Evolutionary conservation across 1,140 invertebrate species (phyloP).

Genomic region (Armadillidium nasatum): DNA sequence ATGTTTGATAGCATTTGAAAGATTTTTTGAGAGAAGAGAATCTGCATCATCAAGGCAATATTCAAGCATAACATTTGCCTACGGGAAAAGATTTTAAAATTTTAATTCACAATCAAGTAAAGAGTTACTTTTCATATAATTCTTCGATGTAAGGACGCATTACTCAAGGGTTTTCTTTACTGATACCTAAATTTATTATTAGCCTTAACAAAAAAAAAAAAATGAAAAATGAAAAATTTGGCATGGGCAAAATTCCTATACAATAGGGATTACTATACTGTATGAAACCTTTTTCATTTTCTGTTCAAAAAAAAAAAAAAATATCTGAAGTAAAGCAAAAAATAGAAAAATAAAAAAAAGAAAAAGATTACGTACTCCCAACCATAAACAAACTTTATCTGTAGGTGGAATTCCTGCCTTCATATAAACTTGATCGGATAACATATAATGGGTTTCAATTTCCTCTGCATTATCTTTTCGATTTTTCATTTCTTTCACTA

Average conservation of each 20-base stretch:
- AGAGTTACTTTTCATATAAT: not conserved
- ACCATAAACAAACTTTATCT: slow-evolving; percentile 92
- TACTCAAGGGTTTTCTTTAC: too few species aligned
- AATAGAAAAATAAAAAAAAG: too few species aligned
- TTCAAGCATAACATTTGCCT: slow-evolving; percentile 96
- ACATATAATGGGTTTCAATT: slow-evolving; percentile 82
- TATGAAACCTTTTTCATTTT: too few species aligned
- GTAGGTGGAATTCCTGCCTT: slow-evolving; percentile 82
- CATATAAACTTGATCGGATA: slow-evolving; percentile 93
- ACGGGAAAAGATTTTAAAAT: slow-evolving; percentile 2
- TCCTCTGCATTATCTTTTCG: slow-evolving; percentile 66
- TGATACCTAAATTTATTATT: too few species aligned
- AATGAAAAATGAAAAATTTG: too few species aligned
- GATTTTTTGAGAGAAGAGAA: slow-evolving; percentile 78
- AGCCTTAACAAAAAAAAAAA: too few species aligned
- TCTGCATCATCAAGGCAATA: slow-evolving; percentile 90
- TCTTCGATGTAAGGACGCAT: too few species aligned
- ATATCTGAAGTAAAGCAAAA: too few species aligned
- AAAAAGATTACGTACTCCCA: slow-evolving; percentile 57
- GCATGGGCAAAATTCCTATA: not conserved
- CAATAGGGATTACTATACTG: not conserved
- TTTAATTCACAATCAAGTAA: not conserved
- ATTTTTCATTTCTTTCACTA: slow-evolving; percentile 80
- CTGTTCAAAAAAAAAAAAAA: too few species aligned
- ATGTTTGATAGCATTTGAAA: slow-evolving; percentile 78